These are phyloP conservation scores for Nemoura dubitans DNA, from an alignment of 2,888 invertebrate genomes.

Conservation along the genomic window DNA sequence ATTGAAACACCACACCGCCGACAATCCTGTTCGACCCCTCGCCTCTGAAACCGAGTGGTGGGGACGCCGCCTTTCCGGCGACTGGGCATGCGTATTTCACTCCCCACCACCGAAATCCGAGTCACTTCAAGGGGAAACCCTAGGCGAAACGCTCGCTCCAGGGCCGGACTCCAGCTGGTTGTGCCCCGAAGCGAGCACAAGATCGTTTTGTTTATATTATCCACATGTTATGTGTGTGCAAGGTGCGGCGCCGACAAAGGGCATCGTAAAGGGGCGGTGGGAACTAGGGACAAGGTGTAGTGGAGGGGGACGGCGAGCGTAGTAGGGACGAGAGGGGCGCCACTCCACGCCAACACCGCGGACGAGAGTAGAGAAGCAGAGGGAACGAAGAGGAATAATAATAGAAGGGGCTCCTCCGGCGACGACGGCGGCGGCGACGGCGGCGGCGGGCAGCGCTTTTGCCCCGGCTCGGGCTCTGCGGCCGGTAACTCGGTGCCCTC, in stretches of 20 bases:
- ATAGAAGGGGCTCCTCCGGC: neutral
- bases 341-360: neutral
- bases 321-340: constrained; percentile 37
- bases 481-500: neutral
- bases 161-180: constrained; percentile 54
- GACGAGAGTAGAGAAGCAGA: neutral
- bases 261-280: constrained; percentile 54
- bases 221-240: constrained; percentile 60
- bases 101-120: constrained; percentile 38
- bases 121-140: constrained; percentile 1
- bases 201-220: constrained; percentile 64
- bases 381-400: neutral
- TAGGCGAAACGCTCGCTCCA: constrained; percentile 39
- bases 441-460: neutral
- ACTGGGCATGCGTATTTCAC: constrained; percentile 45
- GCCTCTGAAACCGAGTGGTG: constrained; percentile 5
- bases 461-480: neutral
- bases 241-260: constrained; percentile 56
- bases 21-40: constrained; percentile 1
- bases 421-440: neutral
- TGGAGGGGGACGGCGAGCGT: constrained; percentile 38
- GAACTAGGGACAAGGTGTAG: constrained; percentile 42
- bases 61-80: constrained; percentile 40
- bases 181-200: constrained; percentile 58
- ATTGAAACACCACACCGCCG: constrained; percentile 36